Base-by-base conservation (phyloP, 92 coral and sea anemone species). In the Paramuricea clavata region DNA sequence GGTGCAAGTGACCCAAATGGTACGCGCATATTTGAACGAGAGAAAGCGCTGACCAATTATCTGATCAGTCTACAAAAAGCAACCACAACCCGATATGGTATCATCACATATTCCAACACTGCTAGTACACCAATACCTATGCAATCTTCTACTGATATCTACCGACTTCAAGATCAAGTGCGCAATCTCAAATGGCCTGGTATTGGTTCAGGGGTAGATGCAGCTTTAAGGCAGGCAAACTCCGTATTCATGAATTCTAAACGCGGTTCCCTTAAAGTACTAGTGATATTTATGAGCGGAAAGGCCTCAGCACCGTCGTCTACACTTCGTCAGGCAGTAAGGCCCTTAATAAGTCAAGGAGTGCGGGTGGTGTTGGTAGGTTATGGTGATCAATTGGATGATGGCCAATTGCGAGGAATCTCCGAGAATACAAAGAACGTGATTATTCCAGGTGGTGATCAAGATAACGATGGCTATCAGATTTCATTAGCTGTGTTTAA, bases 331-430 rank as follows among this genome's bases (percentile, higher is more conserved):
- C 52, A 79, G 49, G 84, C 72, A 61, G 84, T 61, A 36, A 79
- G 73, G 72, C 47, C 57, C 23, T 79, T 79, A 41, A 1, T 41
- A 32, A 43, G 59, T 22, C 84, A 59, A 60, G 73, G 84, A 7
- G 84, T 79, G 23, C 71, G 84, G 54, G 84, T 79, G 54, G 73
- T 79, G 26, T 22, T 79, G 65, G n/a, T 79, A 17, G 73, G 84
- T 23, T 79, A 34, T 60, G 84, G 84, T 60, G 13, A 59, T 60
- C 73, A 65, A 31, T 47, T 79, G 30, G 72, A 79, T 61, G 56
- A n/a, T 13, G 73, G 39, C 33, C 84, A 79, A 42, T 33, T 79
- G 19, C 17, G 72, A 17, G 73, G 26, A 23, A 33, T 79, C 11
- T 57, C 84, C 11, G 56, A 60, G 32, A 57, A 35, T 26, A 34